Percentiles rank a stretch among this genome's conserved stretches.
Conservation (phyloP, 2,797 vertebrate genomes). For the Linurgus olivaceus region DNA sequence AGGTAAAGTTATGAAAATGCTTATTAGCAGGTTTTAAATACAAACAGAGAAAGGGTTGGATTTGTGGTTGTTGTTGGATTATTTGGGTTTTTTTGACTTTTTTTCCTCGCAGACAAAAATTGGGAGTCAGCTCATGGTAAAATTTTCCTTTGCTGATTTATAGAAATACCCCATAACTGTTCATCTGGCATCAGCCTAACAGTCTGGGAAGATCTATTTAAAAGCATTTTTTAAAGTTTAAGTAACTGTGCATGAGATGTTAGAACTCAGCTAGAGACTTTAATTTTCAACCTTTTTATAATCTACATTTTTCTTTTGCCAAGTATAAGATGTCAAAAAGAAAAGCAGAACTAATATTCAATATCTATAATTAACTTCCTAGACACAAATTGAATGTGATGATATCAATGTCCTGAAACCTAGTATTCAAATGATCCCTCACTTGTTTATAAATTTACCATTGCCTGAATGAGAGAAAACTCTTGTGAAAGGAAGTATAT, state of each 20-base stretch:
- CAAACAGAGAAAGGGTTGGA: background rate
- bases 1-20: background rate
- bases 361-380: conserved; percentile 38
- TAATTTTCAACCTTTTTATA: conserved; percentile 12
- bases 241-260: background rate
- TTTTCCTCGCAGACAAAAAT: background rate
- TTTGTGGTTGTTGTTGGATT: background rate
- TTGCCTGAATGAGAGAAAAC: background rate
- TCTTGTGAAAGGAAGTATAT: background rate
- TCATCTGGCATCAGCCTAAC: background rate
- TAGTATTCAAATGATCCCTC: background rate
- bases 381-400: background rate
- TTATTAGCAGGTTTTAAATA: background rate
- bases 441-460: background rate
- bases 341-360: conserved; percentile 10
- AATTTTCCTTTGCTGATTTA: background rate
- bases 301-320: conserved; percentile 5
- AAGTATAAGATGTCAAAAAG: conserved; percentile 31
- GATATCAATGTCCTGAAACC: background rate
- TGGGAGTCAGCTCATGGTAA: background rate
- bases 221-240: conserved; percentile 17
- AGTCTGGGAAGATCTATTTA: background rate
- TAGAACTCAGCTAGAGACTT: background rate
- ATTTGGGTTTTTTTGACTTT: background rate
- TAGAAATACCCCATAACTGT: background rate